These are phyloP conservation scores for Periparus ater DNA, from an alignment of 2,797 vertebrate genomes.

Conservation along the genomic window DNA sequence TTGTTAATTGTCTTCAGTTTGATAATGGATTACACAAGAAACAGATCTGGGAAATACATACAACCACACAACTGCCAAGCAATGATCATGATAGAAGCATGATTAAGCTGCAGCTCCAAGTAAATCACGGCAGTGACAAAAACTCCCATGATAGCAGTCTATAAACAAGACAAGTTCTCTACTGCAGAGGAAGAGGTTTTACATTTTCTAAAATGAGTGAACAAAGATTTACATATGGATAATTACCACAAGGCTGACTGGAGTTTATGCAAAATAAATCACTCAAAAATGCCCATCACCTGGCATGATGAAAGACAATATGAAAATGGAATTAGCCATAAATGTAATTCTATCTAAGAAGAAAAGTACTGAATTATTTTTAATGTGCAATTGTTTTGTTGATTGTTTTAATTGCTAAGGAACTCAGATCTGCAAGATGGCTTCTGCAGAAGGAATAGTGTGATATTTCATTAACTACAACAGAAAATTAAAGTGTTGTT, in stretches of 20 bases:
- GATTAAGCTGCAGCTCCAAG: not conserved
- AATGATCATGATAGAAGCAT: not conserved
- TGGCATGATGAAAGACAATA: not conserved
- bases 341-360: not conserved
- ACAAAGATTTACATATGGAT: not conserved
- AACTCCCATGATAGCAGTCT: not conserved
- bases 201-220: not conserved
- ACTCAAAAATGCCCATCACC: not conserved
- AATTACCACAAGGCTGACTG: not conserved
- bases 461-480: not conserved
- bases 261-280: conserved; percentile 10
- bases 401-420: not conserved
- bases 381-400: not conserved
- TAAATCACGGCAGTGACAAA: not conserved
- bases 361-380: not conserved
- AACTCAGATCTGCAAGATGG: not conserved
- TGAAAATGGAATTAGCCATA: conserved; percentile 1
- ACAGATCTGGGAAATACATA: not conserved
- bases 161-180: not conserved
- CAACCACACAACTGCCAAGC: not conserved
- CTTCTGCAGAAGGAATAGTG: not conserved
- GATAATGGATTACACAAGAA: not conserved
- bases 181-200: not conserved
- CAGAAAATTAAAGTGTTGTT: not conserved
- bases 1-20: not conserved